These are phyloP conservation scores for Tilapia sparmanii DNA, from an alignment of 2,113 vertebrate species.

Conservation along the genomic window DNA sequence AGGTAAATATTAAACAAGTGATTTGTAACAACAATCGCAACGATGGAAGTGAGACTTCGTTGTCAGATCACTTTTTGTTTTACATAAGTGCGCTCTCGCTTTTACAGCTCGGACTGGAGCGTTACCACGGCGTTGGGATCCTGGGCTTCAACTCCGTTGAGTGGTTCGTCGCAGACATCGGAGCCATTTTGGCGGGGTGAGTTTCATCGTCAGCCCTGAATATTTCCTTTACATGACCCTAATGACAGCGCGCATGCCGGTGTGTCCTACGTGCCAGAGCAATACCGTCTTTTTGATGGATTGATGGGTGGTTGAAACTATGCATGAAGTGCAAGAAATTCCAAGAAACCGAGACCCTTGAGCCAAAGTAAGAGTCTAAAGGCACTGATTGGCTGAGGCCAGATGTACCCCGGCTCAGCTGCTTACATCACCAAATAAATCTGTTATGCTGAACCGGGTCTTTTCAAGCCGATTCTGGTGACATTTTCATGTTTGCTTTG, in stretches of 20 bases:
- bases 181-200: conserved; percentile 88
- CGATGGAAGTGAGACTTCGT: not conserved
- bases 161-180: conserved; percentile 87
- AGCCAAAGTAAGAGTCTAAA: not conserved
- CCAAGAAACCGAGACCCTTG: not conserved
- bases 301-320: not conserved
- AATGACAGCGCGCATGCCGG: accelerated
- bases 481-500: not conserved
- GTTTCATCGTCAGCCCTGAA: not conserved
- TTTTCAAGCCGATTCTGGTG: not conserved
- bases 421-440: conserved; percentile 3
- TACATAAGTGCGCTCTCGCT: not conserved
- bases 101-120: conserved; percentile 84
- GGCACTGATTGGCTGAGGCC: not conserved
- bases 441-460: not conserved
- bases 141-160: conserved; percentile 88
- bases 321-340: not conserved
- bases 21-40: not conserved
- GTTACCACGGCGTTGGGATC: conserved; percentile 87
- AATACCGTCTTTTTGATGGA: not conserved
- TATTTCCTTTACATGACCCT: accelerated
- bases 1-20: not conserved
- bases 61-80: not conserved
- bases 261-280: accelerated
- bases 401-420: not conserved